Evolutionary conservation across 2,113 vertebrate species (phyloP), one percentile per base, ranked within the genome.

Genomic region (Upupa epops): DNA sequence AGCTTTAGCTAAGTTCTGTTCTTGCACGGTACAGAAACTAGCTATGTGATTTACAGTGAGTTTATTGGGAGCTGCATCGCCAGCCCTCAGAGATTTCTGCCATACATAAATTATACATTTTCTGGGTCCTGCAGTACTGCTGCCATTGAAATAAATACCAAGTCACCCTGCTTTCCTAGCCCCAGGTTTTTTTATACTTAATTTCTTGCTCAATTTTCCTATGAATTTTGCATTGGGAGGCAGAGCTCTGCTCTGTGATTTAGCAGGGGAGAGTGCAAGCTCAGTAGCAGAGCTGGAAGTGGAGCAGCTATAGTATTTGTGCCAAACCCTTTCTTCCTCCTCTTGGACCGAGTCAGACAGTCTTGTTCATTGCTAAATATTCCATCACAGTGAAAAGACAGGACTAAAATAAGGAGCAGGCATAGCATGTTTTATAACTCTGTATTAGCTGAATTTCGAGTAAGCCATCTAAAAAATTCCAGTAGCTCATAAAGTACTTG

Each of bases 401-500:
- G 32, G n/a, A 65, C 60, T 59, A 91, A 59, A 81, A 70, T 4
- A 70, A 28, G 45, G 16, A 78, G 29, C 4, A 42, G 63, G 13
- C 83, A 59, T 4, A 52, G 65, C 24, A 15, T 61, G 11, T 81
- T 86, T 93, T 90, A 79, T 76, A 86, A 81, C 58, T 69, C 7
- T 46, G 4, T 78, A 88, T 86, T 59, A 89, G 52, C 84, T 83
- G 71, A 69, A 89, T 90, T 95, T 96, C 95, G 96, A 94, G 91
- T 87, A 94, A 93, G 83, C 69, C 2, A 64, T 85, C 86, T 79
- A 80, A 92, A 80, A 94, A 88, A 93, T 93, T 95, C 91, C 90
- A 85, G 81, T 93, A 93, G 84, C 95, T 96, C 91, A 85, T 93
- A 94, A 93, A 96, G 88, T 71, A 84, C 32, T 59, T 75, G 51